A percentile compares a stretch with the other conserved stretches of the same genome.
These are phyloP conservation scores for Lophura swinhoii DNA, from an alignment of 2,797 vertebrate species.

Conservation along the genomic window DNA sequence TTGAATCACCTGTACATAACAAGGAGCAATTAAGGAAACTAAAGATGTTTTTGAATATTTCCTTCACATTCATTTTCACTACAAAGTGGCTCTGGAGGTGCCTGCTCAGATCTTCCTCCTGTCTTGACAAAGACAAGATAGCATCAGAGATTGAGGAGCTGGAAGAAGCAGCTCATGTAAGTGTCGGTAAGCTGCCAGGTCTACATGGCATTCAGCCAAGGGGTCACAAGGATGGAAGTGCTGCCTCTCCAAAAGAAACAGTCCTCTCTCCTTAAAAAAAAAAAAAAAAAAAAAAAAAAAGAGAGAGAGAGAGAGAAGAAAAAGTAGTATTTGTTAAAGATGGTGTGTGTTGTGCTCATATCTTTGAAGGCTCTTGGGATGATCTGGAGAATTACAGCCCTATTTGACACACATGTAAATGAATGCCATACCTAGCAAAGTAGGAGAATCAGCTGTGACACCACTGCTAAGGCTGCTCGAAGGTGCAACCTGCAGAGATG, in stretches of 20 bases:
- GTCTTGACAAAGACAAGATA: background rate
- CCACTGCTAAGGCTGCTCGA: rapidly evolving
- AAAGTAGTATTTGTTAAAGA: background rate
- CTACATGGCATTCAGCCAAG: background rate
- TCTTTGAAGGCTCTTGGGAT: background rate
- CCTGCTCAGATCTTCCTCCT: background rate
- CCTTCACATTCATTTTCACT: background rate
- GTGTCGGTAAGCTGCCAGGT: background rate
- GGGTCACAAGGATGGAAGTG: background rate
- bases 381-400: constrained; percentile 21
- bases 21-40: constrained; percentile 20
- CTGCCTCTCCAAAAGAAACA: background rate
- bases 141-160: background rate
- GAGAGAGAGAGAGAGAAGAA: background rate
- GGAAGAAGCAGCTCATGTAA: background rate
- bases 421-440: constrained; percentile 17
- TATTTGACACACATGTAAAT: constrained; percentile 31
- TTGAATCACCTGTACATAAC: background rate
- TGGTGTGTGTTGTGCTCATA: background rate
- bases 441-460: constrained; percentile 1
- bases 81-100: background rate
- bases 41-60: constrained; percentile 35
- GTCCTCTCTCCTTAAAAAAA: background rate
- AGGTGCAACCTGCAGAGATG: constrained; percentile 10
- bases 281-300: background rate